Evolutionary conservation across 2,797 vertebrate genomes (phyloP).

Genomic region (Valencia hispanica): DNA sequence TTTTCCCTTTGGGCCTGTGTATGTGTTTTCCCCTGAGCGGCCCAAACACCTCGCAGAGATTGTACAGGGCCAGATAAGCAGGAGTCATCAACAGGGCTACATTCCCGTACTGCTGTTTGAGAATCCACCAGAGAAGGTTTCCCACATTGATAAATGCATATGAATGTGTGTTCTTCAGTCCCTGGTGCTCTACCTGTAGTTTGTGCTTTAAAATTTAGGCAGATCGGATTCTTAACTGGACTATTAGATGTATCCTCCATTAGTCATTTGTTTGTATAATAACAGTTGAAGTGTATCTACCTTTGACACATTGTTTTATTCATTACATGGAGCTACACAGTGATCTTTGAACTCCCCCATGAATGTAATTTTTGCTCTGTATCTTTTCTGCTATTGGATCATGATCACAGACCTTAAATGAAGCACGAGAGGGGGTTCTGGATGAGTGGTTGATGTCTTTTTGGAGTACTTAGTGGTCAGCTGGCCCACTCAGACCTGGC

Average conservation of each 20-base stretch:
- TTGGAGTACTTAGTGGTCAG: too few relatives aligned
- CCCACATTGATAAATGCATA: constrained; percentile 80
- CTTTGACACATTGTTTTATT: neutral
- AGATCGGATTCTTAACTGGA: neutral
- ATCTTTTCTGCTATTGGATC: too few relatives aligned
- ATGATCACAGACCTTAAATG: too few relatives aligned
- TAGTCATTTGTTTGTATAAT: neutral
- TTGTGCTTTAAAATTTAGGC: neutral
- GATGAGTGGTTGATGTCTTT: too few relatives aligned
- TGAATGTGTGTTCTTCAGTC: constrained; percentile 22
- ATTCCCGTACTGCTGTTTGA: constrained; percentile 73
- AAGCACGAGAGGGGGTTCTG: too few relatives aligned
- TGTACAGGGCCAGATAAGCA: constrained; percentile 64
- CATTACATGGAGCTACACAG: neutral
- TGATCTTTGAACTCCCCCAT: too few relatives aligned
- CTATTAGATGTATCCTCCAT: neutral
- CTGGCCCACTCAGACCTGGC: too few relatives aligned
- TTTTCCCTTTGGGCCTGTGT: neutral
- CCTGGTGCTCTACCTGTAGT: constrained; percentile 8
- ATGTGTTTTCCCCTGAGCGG: constrained; percentile 45
- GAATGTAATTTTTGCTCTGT: too few relatives aligned
- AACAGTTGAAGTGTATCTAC: neutral
- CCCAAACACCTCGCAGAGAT: constrained; percentile 68
- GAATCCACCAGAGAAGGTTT: constrained; percentile 67
- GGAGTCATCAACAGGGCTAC: constrained; percentile 53